phyloP scores from a whole-genome alignment of 2,888 invertebrate genomes.

The Hirtodrosophila confusa region DNA sequence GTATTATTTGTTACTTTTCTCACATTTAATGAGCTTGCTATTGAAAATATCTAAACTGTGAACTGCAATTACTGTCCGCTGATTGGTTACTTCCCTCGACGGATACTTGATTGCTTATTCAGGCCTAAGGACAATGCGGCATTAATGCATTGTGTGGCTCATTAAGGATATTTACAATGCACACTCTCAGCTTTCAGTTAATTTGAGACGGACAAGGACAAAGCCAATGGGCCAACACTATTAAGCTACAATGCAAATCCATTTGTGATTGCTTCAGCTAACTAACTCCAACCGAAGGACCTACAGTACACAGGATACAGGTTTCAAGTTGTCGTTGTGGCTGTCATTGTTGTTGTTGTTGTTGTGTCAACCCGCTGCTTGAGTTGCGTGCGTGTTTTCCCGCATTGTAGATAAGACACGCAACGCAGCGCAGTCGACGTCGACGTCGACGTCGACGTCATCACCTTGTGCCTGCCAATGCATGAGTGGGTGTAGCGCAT shows the following conservation, averaged over 20 bases:
- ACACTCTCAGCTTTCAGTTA: constrained; percentile 23
- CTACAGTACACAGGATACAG: constrained; percentile 19
- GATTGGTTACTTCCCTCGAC: too few species aligned
- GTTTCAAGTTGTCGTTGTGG: constrained; percentile 12
- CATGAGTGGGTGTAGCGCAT: constrained; percentile 35
- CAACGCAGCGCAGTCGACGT: constrained; percentile 56
- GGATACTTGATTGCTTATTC: not conserved
- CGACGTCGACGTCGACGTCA: constrained; percentile 45
- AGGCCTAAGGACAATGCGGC: constrained; percentile 8
- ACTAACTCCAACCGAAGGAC: constrained; percentile 1
- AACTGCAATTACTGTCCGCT: too few species aligned
- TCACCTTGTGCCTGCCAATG: constrained; percentile 63
- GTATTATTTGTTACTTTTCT: too few species aligned
- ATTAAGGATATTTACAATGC: constrained; percentile 22
- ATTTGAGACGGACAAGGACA: constrained; percentile 38
- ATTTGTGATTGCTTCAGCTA: constrained; percentile 49
- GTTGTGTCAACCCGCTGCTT: constrained; percentile 53
- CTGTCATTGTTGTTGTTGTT: constrained; percentile 8
- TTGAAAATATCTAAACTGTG: too few species aligned
- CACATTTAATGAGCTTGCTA: too few species aligned
- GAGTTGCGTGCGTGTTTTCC: constrained; percentile 76
- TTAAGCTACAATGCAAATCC: constrained; percentile 54
- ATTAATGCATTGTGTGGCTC: constrained; percentile 29
- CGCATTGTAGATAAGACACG: constrained; percentile 78
- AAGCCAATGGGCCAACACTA: constrained; percentile 47